Base-by-base conservation (phyloP, 2,113 vertebrate species). In the Coryphaenoides rupestris region DNA sequence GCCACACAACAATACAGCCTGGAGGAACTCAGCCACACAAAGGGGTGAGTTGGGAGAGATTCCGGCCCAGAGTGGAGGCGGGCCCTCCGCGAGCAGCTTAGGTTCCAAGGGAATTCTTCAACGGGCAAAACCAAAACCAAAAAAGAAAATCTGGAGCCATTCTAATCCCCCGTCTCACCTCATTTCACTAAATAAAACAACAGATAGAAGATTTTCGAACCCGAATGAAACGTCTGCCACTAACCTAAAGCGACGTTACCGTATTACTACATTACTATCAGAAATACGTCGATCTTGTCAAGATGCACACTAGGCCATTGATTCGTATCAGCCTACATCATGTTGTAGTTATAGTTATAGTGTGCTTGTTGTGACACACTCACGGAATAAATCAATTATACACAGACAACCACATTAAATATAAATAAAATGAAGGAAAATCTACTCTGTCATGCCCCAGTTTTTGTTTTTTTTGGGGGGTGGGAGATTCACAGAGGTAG, bases 1-100 rank as follows among this genome's bases (percentile, higher is more conserved):
- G 72, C 81, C 82, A 85, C 73, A 87, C 82, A 88, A 87, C n/a
- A n/a, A n/a, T 82, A 77, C 76, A 5, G 69, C 69, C 76, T 70
- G 17, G 65, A 75, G 77, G 63, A 68, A 67, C n/a, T n/a, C n/a
- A 78, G 70, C 16, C 46, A 58, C 69, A 85, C 84, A 87, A 86
- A 87, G 81, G 84, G 84, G 75, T 71, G 80, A 76, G 78, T 78
- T 79, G 84, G 80, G 79, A 77, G 84, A 79, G 74, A 84, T 84
- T 75, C 78, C 73, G n/a, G n/a, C 76, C 70, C 28, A 17, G 74
- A 69, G 79, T 15, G 79, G 74, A 84, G 80, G 74, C 73, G 70
- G 65, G 78, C 68, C 74, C n/a, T 59, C 47, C 74, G 68, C 78
- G 19, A 23, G 72, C 63, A 73, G 76, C 78, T 87, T 87, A 79